Percentiles rank a stretch among this genome's conserved stretches.
phyloP scores from a whole-genome alignment of 2,888 invertebrate genomes.

The Anorthoa munda region DNA sequence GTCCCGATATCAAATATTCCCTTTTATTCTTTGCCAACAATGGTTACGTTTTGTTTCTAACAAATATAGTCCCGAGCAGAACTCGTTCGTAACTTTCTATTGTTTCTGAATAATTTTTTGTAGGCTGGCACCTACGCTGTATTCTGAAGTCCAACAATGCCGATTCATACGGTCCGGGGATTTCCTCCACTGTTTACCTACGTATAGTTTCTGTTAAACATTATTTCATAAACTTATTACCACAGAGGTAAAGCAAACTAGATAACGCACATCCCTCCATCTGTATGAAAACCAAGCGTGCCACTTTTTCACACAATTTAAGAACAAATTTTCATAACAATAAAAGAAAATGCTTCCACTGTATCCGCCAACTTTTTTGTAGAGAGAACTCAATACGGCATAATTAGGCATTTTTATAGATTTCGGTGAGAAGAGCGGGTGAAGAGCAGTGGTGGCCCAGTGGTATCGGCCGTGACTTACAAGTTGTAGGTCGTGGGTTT shows the following conservation, averaged over 20 bases:
- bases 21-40: slow-evolving; percentile 25
- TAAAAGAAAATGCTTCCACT: too few relatives aligned
- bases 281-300: too few relatives aligned
- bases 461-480: too few relatives aligned
- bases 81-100: slow-evolving; percentile 32
- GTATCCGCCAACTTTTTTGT: too few relatives aligned
- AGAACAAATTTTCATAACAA: too few relatives aligned
- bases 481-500: too few relatives aligned
- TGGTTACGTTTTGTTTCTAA: slow-evolving; percentile 39
- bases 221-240: slow-evolving; percentile 13
- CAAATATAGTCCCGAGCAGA: slow-evolving; percentile 17
- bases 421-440: too few relatives aligned
- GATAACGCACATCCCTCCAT: too few relatives aligned
- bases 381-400: too few relatives aligned
- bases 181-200: slow-evolving; percentile 28
- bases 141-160: slow-evolving; percentile 23
- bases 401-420: too few relatives aligned
- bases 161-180: slow-evolving; percentile 17
- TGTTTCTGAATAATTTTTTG: slow-evolving; percentile 42
- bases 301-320: too few relatives aligned
- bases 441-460: too few relatives aligned
- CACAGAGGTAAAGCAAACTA: background rate
- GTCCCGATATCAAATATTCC: slow-evolving; percentile 22
- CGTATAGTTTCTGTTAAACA: slow-evolving; percentile 17
- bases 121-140: slow-evolving; percentile 9